phyloP scores from a whole-genome alignment of 2,888 invertebrate species.

The Nemoura dubitans region DNA sequence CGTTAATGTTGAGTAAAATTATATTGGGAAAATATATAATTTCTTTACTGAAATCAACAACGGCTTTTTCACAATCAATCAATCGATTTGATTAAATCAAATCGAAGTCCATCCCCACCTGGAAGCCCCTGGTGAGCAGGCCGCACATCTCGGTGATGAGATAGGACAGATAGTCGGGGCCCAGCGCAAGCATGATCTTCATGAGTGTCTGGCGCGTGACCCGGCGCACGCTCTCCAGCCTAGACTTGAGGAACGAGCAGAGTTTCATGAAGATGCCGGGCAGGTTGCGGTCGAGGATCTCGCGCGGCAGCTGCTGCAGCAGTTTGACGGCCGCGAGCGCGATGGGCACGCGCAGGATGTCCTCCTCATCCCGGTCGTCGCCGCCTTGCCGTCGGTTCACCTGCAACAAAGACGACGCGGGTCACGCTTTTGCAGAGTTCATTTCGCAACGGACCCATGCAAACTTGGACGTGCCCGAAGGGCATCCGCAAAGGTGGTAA shows the following conservation, averaged over 20 bases:
- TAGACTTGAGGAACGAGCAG: constrained; percentile 89
- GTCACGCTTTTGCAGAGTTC: no score
- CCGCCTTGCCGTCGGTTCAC: constrained; percentile 75
- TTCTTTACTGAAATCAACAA: no score
- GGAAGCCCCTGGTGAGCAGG: constrained; percentile 84
- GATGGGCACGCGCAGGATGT: constrained; percentile 89
- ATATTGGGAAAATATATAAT: no score
- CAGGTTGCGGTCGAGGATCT: constrained; percentile 77
- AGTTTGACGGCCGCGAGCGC: constrained; percentile 92
- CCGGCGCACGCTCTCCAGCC: constrained; percentile 85
- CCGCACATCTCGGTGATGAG: constrained; percentile 83
- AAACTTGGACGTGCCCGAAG: no score
- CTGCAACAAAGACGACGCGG: neutral
- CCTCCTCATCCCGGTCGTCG: constrained; percentile 85
- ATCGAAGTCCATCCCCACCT: no score
- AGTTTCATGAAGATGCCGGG: constrained; percentile 88
- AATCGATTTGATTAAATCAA: no score
- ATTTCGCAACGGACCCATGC: no score
- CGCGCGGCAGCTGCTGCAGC: constrained; percentile 83
- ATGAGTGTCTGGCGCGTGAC: constrained; percentile 90
- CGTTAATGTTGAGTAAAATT: no score
- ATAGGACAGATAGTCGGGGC: constrained; percentile 79
- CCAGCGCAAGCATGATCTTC: constrained; percentile 86
- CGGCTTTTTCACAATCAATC: no score
- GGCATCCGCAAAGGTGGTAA: no score